Evolutionary conservation across 2,888 invertebrate genomes (phyloP).

Genomic region (Polia nebulosa): DNA sequence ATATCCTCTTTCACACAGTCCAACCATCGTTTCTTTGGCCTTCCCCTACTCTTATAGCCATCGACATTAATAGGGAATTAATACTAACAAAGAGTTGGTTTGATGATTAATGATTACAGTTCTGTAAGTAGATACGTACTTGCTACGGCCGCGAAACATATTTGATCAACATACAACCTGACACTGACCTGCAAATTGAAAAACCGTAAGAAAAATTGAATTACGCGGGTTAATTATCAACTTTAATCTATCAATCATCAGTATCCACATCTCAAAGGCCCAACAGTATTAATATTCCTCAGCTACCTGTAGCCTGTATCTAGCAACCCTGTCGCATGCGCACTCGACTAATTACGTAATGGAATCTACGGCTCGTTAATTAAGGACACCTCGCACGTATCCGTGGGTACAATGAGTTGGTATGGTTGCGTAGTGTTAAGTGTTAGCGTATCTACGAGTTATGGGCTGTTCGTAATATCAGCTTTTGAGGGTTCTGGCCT

Average conservation of each 20-base stretch:
- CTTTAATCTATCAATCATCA: not conserved
- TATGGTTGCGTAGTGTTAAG: constrained; percentile 27
- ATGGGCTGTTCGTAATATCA: constrained; percentile 7
- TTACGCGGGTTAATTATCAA: too few species aligned
- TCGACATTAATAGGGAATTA: too few species aligned
- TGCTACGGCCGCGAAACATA: too few species aligned
- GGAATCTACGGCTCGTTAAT: constrained; percentile 78
- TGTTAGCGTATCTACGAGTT: constrained; percentile 37
- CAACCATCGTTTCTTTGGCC: too few species aligned
- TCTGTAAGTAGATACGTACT: too few species aligned
- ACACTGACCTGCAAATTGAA: too few species aligned
- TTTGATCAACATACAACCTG: too few species aligned
- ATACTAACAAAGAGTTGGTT: too few species aligned
- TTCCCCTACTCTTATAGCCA: too few species aligned
- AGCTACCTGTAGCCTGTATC: constrained; percentile 17
- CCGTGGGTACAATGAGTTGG: constrained; percentile 47
- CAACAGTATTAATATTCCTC: constrained; percentile 24
- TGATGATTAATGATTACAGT: too few species aligned
- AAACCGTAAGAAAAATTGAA: too few species aligned
- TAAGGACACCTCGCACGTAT: constrained; percentile 60
- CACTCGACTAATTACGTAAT: constrained; percentile 79
- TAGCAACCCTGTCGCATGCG: constrained; percentile 53
- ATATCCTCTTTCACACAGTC: too few species aligned
- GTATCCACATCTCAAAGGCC: not conserved
- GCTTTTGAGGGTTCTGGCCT: not conserved